A percentile compares a stretch with the other conserved stretches of the same genome.
Evolutionary conservation across 1,140 invertebrate genomes (phyloP).

Genomic region (Anadara kagoshimensis): DNA sequence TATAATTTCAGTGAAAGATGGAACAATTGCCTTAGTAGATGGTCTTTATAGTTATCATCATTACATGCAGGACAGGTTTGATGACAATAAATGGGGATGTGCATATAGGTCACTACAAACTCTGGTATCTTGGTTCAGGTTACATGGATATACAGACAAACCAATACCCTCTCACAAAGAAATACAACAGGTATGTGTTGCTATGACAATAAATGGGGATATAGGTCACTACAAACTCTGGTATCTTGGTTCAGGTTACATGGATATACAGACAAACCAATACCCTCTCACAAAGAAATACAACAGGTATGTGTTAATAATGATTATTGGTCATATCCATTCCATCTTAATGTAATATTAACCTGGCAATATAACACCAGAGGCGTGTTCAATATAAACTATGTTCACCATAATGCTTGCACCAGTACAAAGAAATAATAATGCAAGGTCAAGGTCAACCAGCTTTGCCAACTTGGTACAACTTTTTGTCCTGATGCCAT

Average conservation of each 20-base stretch:
- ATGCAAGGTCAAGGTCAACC: neutral
- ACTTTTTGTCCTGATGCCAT: no score
- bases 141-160: conserved; percentile 93
- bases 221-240: conserved; percentile 97
- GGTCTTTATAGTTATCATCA: conserved; percentile 96
- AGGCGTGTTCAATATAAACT: no score
- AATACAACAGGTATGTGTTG: conserved; percentile 62
- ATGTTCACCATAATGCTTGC: neutral
- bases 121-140: conserved; percentile 95
- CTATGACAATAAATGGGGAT: conserved; percentile 98
- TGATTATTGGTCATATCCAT: neutral
- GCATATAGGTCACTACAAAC: conserved; percentile 99
- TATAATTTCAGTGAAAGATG: conserved; percentile 71
- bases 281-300: conserved; percentile 85
- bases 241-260: conserved; percentile 97
- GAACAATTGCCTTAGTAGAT: conserved; percentile 81
- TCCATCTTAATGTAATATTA: no score
- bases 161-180: conserved; percentile 86
- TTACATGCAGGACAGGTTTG: conserved; percentile 95
- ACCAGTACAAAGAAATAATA: neutral
- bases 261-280: conserved; percentile 88
- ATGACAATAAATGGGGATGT: conserved; percentile 99
- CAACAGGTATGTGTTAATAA: conserved; percentile 56
- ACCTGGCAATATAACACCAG: no score
- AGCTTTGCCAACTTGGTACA: no score